phyloP scores from a whole-genome alignment of 2,113 vertebrate species.

The Panthera leo region DNA sequence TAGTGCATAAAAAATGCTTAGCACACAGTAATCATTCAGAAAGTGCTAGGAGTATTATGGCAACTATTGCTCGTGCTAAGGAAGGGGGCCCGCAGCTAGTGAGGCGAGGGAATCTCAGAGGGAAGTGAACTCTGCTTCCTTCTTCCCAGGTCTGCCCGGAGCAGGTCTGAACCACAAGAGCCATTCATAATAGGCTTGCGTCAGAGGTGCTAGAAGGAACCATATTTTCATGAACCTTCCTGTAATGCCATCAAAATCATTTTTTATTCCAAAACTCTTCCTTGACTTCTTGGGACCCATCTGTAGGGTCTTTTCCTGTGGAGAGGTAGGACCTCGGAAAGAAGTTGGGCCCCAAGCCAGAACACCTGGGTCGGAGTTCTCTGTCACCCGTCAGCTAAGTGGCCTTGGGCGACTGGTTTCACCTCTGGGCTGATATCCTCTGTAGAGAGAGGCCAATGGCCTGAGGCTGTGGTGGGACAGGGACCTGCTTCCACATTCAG shows the following conservation, averaged over 20 bases:
- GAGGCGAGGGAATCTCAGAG: neutral
- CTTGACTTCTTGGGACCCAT: neutral
- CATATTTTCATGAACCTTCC: neutral
- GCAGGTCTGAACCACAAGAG: neutral
- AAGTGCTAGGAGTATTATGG: neutral
- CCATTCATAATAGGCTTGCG: neutral
- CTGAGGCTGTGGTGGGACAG: accelerated
- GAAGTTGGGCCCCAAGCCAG: neutral
- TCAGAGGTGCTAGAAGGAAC: neutral
- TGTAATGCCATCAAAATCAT: neutral
- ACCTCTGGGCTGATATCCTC: neutral
- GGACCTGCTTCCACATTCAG: accelerated
- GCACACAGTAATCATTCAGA: neutral
- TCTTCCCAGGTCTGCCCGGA: neutral
- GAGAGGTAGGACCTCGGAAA: neutral
- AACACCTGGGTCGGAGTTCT: neutral
- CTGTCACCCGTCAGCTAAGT: neutral
- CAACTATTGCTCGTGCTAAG: neutral
- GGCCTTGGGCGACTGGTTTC: too few relatives aligned
- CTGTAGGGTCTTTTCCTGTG: accelerated
- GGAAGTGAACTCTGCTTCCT: accelerated
- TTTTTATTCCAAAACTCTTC: neutral
- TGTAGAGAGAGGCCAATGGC: neutral
- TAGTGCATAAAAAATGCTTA: neutral
- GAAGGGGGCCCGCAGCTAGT: neutral